Conservation (phyloP, 2,113 vertebrate genomes). For the Rhodinocichla rosea region DNA sequence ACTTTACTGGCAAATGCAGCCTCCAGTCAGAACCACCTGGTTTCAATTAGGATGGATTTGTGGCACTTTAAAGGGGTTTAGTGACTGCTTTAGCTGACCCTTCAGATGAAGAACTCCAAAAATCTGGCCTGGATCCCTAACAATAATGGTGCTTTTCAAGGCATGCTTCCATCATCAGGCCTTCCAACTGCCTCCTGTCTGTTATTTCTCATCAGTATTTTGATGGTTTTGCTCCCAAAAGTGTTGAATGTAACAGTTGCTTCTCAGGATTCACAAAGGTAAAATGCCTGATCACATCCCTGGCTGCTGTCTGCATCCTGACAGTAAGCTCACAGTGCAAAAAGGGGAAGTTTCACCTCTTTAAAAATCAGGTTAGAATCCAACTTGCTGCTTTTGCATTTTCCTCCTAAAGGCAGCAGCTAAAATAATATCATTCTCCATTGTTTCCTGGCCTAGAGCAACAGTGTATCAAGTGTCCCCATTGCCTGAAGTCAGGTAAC, state of each 20-base stretch:
- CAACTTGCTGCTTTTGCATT: neutral
- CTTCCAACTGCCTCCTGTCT: neutral
- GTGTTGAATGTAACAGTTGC: neutral
- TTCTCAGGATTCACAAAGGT: neutral
- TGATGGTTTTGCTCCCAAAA: neutral
- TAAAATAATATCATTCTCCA: neutral
- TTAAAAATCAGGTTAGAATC: neutral
- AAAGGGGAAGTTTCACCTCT: neutral
- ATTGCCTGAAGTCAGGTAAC: neutral
- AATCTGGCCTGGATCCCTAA: conserved; percentile 16
- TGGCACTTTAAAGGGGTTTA: conserved; percentile 3
- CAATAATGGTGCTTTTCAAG: neutral
- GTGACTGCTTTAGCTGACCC: neutral
- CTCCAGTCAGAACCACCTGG: conserved; percentile 2
- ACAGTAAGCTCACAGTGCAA: neutral
- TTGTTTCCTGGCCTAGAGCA: neutral
- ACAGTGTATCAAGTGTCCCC: neutral
- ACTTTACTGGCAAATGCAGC: neutral
- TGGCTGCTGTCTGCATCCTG: neutral
- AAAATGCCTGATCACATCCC: neutral
- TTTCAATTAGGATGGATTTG: conserved; percentile 11
- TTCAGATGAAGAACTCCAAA: neutral
- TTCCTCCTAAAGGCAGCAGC: neutral
- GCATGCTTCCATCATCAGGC: neutral
- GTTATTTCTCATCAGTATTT: neutral